These are phyloP conservation scores for Numenius phaeopus DNA, from an alignment of 2,797 vertebrate genomes.

Conservation along the genomic window DNA sequence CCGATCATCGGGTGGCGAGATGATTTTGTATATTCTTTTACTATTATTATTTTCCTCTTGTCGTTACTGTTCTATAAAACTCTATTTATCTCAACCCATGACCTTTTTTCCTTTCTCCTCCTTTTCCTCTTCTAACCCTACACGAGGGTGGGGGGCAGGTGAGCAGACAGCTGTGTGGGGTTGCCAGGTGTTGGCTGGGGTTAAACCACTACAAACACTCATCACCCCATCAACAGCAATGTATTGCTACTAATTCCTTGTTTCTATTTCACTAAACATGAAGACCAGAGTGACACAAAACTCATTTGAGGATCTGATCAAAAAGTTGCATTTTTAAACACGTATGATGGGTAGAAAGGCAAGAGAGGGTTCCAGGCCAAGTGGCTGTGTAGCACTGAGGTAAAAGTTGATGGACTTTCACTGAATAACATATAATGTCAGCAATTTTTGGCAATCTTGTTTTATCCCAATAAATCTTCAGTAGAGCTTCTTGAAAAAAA, in stretches of 20 bases:
- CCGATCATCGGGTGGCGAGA: neutral
- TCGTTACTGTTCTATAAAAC: neutral
- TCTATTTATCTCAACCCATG: neutral
- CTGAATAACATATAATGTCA: neutral
- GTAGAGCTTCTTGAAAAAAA: neutral
- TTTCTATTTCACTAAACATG: neutral
- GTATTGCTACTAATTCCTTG: neutral
- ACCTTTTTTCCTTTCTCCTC: neutral
- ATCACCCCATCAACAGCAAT: neutral
- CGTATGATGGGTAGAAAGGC: neutral
- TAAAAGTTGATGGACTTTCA: neutral
- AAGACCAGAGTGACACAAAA: neutral
- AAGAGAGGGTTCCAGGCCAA: neutral
- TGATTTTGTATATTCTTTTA: neutral
- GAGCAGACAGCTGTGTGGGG: neutral
- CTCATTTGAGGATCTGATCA: neutral
- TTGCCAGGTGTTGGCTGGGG: neutral
- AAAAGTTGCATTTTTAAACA: neutral
- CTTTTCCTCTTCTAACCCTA: neutral
- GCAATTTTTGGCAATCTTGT: neutral
- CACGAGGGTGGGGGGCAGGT: neutral
- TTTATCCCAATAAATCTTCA: neutral
- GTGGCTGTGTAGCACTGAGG: neutral
- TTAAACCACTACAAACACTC: neutral
- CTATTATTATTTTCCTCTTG: neutral